Evolutionary conservation across 2,113 vertebrate species (phyloP), one percentile per base, ranked within the genome.

Genomic region (Natator depressus): DNA sequence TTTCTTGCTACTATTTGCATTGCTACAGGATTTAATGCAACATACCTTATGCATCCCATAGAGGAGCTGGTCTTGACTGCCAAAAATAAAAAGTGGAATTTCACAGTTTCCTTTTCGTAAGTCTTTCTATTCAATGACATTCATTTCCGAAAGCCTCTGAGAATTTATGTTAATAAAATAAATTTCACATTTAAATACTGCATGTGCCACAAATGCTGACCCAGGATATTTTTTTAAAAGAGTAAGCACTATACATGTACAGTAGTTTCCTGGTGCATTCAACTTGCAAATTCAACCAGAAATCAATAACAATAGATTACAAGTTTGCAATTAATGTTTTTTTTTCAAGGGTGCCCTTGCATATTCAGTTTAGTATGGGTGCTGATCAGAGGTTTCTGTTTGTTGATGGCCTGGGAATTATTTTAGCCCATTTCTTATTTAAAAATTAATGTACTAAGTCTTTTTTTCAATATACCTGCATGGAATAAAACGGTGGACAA

Each of bases 281-380:
- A 1, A 98, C 95, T 98, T 98, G 90, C 91, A 98, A 98, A 98
- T 96, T 97, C 91, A 96, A 96, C 85, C 75, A 93, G 95, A 95
- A 98, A 98, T 98, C 95, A 93, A 90, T 95, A 98, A 93, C 90
- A 97, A 94, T 84, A 94, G 91, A 97, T 94, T 97, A 79, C 85
- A 98, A 95, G 88, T 96, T 96, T 97, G 94, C 92, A 97, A 96
- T 96, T 95, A 96, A 92, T 96, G 91, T 50, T 93, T 35, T 86
- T 86, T 86, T 96, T 97, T 86, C 82, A 96, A 95, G 83, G 81
- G 97, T 96, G 84, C 84, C 55, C 91, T 95, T 79, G 78, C 91
- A 88, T 95, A 92, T 90, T 95, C 84, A 91, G 72, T 97, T 98
- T 95, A 96, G 47, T 80, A 87, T 35, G 86, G 82, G 78, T 88